These are phyloP conservation scores for Polia nebulosa DNA, from an alignment of 2,888 invertebrate genomes.

Conservation along the genomic window DNA sequence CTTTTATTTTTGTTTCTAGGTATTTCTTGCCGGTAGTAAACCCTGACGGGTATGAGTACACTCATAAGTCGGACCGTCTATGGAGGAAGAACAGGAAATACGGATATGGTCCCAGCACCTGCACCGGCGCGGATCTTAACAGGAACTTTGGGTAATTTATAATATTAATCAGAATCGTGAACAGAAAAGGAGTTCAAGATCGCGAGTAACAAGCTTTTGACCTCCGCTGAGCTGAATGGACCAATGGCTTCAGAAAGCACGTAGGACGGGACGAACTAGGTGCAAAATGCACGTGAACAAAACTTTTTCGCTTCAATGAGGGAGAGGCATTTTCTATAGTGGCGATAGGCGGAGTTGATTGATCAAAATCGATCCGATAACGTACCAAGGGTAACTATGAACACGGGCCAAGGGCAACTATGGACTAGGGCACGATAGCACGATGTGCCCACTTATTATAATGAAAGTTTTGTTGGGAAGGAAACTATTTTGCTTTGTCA, in stretches of 20 bases:
- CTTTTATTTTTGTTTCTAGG: slow-evolving; percentile 74
- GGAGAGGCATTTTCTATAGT: too few species aligned
- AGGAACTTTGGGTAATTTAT: slow-evolving; percentile 94
- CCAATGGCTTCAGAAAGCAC: background rate
- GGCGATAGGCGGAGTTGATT: slow-evolving; percentile 1
- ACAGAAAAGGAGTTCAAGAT: background rate
- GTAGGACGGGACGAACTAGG: background rate
- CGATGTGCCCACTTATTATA: slow-evolving; percentile 18
- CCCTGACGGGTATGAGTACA: slow-evolving; percentile 97
- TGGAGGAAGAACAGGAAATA: slow-evolving; percentile 96
- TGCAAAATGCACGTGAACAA: background rate
- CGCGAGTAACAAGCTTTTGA: background rate
- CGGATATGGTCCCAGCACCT: slow-evolving; percentile 86
- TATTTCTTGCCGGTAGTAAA: slow-evolving; percentile 95
- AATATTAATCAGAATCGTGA: background rate
- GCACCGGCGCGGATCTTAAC: slow-evolving; percentile 95
- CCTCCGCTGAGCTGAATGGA: too few species aligned
- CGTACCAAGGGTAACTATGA: slow-evolving; percentile 34
- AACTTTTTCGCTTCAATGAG: too few species aligned
- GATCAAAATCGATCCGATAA: slow-evolving; percentile 36
- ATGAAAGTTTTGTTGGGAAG: slow-evolving; percentile 20
- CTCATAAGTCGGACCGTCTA: slow-evolving; percentile 94
- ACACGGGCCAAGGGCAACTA: slow-evolving; percentile 33
- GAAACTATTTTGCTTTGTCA: slow-evolving; percentile 22
- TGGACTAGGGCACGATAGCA: slow-evolving; percentile 8